Evolutionary conservation across 2,888 invertebrate species (phyloP).

Genomic region (Metallyticus violacea): DNA sequence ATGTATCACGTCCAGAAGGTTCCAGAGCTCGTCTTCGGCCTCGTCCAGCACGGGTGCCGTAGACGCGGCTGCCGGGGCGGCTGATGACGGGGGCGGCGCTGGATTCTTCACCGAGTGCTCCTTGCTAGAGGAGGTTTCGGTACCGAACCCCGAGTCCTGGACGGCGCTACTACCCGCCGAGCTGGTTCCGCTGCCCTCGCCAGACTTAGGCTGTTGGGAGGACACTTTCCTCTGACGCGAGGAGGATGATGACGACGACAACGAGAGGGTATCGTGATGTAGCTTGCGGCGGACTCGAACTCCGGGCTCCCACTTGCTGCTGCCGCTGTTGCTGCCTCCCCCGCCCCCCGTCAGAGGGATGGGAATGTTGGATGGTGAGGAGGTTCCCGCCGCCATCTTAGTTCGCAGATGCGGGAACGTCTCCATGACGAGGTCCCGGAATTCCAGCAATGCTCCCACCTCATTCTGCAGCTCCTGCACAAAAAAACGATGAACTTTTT

Average conservation of each 20-base stretch:
- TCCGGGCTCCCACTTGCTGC: constrained; percentile 75
- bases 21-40: constrained; percentile 80
- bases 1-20: constrained; percentile 82
- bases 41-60: constrained; percentile 42
- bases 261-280: constrained; percentile 39
- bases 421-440: constrained; percentile 92
- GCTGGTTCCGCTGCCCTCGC: constrained; percentile 47
- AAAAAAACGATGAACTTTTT: background rate
- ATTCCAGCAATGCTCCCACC: constrained; percentile 86
- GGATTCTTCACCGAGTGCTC: constrained; percentile 56
- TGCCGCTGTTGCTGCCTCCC: constrained; percentile 12
- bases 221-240: background rate
- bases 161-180: constrained; percentile 58
- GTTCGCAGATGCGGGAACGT: constrained; percentile 87
- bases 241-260: constrained; percentile 37
- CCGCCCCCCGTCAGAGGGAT: constrained; percentile 43
- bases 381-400: constrained; percentile 57
- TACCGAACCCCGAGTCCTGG: constrained; percentile 86
- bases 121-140: constrained; percentile 80
- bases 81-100: background rate
- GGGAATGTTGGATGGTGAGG: constrained; percentile 45
- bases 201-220: constrained; percentile 35
- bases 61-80: constrained; percentile 40
- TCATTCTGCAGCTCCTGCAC: constrained; percentile 83
- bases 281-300: constrained; percentile 68